Percentiles rank a stretch among this genome's conserved stretches.
phyloP scores from a whole-genome alignment of 2,797 vertebrate genomes.

The Lacerta bilineata region DNA sequence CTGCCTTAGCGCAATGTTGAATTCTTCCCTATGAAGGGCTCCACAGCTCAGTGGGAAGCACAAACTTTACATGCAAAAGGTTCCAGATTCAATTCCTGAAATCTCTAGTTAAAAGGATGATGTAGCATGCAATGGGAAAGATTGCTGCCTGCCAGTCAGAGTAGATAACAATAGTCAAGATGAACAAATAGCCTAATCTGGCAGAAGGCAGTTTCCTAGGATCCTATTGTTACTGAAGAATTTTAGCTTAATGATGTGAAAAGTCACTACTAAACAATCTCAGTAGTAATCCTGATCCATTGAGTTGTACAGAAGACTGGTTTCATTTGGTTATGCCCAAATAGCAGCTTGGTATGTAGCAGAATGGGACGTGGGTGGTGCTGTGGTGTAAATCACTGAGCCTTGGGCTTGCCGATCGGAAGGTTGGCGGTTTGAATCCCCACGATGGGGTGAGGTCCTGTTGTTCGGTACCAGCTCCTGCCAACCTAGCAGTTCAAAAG shows the following conservation, averaged over 20 bases:
- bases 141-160: not conserved
- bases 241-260: slow-evolving; percentile 57
- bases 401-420: too few relatives aligned
- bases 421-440: too few relatives aligned
- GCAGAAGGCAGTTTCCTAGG: not conserved
- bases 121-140: not conserved
- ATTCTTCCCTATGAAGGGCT: too few relatives aligned
- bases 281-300: slow-evolving; percentile 58
- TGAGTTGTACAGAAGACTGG: slow-evolving; percentile 23
- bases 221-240: slow-evolving; percentile 2
- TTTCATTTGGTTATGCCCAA: not conserved
- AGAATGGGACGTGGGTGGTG: too few relatives aligned
- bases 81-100: not conserved
- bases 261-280: slow-evolving; percentile 39
- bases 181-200: not conserved
- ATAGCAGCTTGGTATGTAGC: not conserved
- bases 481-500: too few relatives aligned
- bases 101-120: not conserved
- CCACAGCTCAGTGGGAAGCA: too few relatives aligned
- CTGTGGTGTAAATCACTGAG: too few relatives aligned
- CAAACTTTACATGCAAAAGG: not conserved
- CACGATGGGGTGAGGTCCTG: too few relatives aligned
- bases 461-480: too few relatives aligned
- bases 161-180: too few relatives aligned
- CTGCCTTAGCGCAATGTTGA: too few relatives aligned